These are phyloP conservation scores for Corynorhinus townsendii DNA, from an alignment of 2,113 vertebrate genomes.

Conservation along the genomic window DNA sequence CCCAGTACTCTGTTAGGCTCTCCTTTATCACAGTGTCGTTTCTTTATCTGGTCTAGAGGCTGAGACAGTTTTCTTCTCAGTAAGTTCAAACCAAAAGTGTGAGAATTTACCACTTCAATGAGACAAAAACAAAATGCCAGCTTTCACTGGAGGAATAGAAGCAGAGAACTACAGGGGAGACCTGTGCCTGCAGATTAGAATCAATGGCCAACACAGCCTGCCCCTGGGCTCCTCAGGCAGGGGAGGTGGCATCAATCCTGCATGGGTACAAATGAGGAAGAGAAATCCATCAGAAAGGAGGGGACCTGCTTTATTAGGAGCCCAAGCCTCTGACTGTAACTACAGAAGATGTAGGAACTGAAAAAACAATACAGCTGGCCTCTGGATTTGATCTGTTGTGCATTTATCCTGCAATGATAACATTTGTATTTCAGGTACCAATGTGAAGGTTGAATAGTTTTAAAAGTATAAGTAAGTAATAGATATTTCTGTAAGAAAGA, in stretches of 20 bases:
- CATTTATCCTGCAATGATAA: background rate
- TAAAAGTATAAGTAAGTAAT: background rate
- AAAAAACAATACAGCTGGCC: background rate
- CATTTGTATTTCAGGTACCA: background rate
- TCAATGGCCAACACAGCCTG: background rate
- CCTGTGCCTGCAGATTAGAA: background rate
- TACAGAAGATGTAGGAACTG: background rate
- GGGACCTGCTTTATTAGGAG: background rate
- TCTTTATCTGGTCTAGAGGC: background rate
- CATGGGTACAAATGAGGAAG: background rate
- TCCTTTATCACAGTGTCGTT: background rate
- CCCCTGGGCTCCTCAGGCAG: background rate
- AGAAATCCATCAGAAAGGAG: background rate
- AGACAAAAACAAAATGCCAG: background rate
- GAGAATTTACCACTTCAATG: background rate
- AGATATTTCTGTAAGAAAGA: background rate
- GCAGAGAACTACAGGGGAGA: background rate
- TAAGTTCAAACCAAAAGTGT: background rate
- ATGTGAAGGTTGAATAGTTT: background rate
- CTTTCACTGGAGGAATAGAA: background rate
- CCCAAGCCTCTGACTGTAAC: background rate
- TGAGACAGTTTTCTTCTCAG: background rate
- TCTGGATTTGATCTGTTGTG: background rate
- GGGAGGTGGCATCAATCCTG: background rate
- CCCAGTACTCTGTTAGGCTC: accelerated